Percentiles rank a stretch among this genome's conserved stretches.
Evolutionary conservation across 2,888 invertebrate genomes (phyloP).

Genomic region (Dasysyrphus albostriatus): DNA sequence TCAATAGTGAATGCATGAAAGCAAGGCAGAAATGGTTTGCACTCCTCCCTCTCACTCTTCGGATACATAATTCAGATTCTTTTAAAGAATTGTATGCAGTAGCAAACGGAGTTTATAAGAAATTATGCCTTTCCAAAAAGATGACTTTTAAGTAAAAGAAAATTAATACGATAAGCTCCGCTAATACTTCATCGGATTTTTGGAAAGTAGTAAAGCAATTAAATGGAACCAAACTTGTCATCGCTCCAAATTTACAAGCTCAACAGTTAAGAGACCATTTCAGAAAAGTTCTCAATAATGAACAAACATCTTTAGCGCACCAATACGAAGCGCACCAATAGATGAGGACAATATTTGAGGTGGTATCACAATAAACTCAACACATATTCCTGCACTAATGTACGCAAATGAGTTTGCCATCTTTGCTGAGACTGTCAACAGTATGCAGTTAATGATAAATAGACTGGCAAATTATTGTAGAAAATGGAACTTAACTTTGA

Average conservation of each 20-base stretch:
- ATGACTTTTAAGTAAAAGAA: background rate
- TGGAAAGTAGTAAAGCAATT: background rate
- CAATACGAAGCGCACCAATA: too few species aligned
- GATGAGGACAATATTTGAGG: background rate
- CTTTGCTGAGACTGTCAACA: background rate
- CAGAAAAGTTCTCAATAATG: too few species aligned
- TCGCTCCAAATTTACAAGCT: background rate
- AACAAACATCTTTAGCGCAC: too few species aligned
- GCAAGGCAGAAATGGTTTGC: too few species aligned
- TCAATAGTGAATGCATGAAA: too few species aligned
- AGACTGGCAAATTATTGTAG: background rate
- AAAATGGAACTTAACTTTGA: slow-evolving; percentile 16
- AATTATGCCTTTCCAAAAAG: background rate
- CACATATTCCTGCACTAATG: background rate
- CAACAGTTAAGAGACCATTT: background rate
- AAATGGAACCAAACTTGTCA: background rate
- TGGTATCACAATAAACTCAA: background rate
- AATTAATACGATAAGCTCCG: background rate
- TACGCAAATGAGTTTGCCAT: background rate
- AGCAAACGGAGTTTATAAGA: too few species aligned
- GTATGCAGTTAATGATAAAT: background rate
- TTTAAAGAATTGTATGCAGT: too few species aligned
- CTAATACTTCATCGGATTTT: background rate
- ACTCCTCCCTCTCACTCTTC: too few species aligned
- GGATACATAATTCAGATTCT: too few species aligned